These are phyloP conservation scores for Orthonevra nobilis DNA, from an alignment of 2,888 invertebrate genomes.

Conservation along the genomic window DNA sequence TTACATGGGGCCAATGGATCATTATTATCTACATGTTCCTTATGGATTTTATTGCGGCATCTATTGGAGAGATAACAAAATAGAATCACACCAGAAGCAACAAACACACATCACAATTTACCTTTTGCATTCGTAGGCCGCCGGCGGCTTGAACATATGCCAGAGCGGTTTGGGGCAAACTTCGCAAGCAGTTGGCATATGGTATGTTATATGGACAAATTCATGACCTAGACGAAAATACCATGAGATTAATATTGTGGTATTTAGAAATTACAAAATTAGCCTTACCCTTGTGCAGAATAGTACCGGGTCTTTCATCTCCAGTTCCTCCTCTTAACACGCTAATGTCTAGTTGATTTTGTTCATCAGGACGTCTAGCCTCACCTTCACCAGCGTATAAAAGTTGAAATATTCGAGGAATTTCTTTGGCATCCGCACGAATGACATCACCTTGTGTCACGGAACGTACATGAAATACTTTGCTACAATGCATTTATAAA, in stretches of 20 bases:
- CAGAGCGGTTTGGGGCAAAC: slow-evolving; percentile 98
- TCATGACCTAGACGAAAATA: slow-evolving; percentile 88
- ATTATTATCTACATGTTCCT: slow-evolving; percentile 93
- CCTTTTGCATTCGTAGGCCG: slow-evolving; percentile 97
- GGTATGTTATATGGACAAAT: slow-evolving; percentile 96
- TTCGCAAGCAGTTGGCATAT: slow-evolving; percentile 99
- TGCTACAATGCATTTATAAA: slow-evolving; percentile 83
- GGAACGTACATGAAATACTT: slow-evolving; percentile 98
- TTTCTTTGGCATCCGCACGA: slow-evolving; percentile 98
- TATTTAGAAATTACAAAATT: too few relatives aligned
- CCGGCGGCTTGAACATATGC: slow-evolving; percentile 98
- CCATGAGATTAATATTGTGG: neutral
- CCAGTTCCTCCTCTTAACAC: slow-evolving; percentile 80
- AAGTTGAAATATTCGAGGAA: slow-evolving; percentile 98
- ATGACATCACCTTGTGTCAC: slow-evolving; percentile 99
- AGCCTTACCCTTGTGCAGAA: slow-evolving; percentile 75
- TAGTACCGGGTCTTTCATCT: slow-evolving; percentile 79
- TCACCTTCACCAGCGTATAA: slow-evolving; percentile 98
- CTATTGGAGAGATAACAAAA: slow-evolving; percentile 80
- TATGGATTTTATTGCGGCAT: slow-evolving; percentile 98
- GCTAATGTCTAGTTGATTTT: slow-evolving; percentile 83
- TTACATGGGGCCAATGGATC: slow-evolving; percentile 96
- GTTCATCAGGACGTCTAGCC: slow-evolving; percentile 88
- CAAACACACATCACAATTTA: slow-evolving; percentile 57
- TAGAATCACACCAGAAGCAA: slow-evolving; percentile 4